A percentile compares a stretch with the other conserved stretches of the same genome.
phyloP scores from a whole-genome alignment of 2,888 invertebrate genomes.

The Strigamia crassipes region DNA sequence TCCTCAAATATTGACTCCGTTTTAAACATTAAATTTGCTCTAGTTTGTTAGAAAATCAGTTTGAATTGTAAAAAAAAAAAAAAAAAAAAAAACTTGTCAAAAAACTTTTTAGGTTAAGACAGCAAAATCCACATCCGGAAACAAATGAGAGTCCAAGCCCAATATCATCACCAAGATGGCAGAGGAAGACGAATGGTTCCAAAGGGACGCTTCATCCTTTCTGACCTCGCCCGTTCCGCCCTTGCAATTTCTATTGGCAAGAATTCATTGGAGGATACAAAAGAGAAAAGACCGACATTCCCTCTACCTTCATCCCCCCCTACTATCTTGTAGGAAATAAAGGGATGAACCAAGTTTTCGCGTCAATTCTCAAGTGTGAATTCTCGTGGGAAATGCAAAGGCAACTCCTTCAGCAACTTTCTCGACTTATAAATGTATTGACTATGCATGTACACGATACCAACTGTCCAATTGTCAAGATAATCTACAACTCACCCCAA shows the following conservation, averaged over 20 bases:
- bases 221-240: slow-evolving; percentile 42
- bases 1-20: no score
- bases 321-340: slow-evolving; percentile 35
- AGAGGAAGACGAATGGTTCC: slow-evolving; percentile 28
- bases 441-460: slow-evolving; percentile 13
- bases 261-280: slow-evolving; percentile 28
- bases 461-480: slow-evolving; percentile 17
- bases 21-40: no score
- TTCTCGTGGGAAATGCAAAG: slow-evolving; percentile 7
- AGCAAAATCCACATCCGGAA: slow-evolving; percentile 25
- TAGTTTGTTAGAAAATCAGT: neutral
- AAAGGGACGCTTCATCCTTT: slow-evolving; percentile 28
- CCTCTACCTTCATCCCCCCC: neutral
- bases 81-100: no score
- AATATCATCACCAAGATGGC: slow-evolving; percentile 37
- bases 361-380: slow-evolving; percentile 40
- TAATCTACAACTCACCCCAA: neutral
- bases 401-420: slow-evolving; percentile 24
- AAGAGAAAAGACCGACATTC: slow-evolving; percentile 2
- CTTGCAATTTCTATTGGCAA: slow-evolving; percentile 36
- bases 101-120: neutral
- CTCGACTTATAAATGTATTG: neutral
- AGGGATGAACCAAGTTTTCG: slow-evolving; percentile 32
- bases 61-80: neutral
- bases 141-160: slow-evolving; percentile 8